A percentile compares a stretch with the other conserved stretches of the same genome.
Conservation (phyloP, 2,888 invertebrate genomes). For the Biston stratarius region DNA sequence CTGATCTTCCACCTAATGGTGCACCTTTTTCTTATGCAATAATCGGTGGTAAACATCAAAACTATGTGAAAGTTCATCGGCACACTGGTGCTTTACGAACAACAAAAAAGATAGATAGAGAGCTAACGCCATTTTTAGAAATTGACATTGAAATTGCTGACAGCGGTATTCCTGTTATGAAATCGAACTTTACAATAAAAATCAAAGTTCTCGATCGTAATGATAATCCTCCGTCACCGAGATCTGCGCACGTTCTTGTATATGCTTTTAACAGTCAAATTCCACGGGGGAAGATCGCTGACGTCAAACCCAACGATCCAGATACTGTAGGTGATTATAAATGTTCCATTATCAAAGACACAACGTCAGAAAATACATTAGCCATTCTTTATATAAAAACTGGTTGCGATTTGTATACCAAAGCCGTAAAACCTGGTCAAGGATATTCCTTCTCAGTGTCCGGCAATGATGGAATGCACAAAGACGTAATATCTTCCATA, state of each 20-base stretch:
- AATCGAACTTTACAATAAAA: constrained; percentile 91
- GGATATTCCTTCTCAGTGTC: constrained; percentile 92
- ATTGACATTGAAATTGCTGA: constrained; percentile 95
- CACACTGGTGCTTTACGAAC: constrained; percentile 93
- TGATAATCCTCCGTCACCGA: constrained; percentile 94
- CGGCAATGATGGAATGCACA: constrained; percentile 96
- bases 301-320: constrained; percentile 96
- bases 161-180: constrained; percentile 93
- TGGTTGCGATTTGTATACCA: constrained; percentile 93
- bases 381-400: constrained; percentile 90
- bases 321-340: constrained; percentile 96
- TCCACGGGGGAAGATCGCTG: constrained; percentile 94
- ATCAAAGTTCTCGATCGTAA: constrained; percentile 95
- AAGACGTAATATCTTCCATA: constrained; percentile 94
- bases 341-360: constrained; percentile 92
- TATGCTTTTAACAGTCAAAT: constrained; percentile 92
- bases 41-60: constrained; percentile 92
- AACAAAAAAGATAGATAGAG: constrained; percentile 93
- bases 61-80: constrained; percentile 91
- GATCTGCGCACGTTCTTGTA: constrained; percentile 93
- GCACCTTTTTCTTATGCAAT: constrained; percentile 95
- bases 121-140: constrained; percentile 91
- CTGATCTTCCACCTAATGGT: constrained; percentile 95
- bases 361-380: constrained; percentile 86
- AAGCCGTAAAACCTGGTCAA: constrained; percentile 89